Conservation (phyloP, 2,113 vertebrate genomes). For the Cryptomyrus ogoouensis region DNA sequence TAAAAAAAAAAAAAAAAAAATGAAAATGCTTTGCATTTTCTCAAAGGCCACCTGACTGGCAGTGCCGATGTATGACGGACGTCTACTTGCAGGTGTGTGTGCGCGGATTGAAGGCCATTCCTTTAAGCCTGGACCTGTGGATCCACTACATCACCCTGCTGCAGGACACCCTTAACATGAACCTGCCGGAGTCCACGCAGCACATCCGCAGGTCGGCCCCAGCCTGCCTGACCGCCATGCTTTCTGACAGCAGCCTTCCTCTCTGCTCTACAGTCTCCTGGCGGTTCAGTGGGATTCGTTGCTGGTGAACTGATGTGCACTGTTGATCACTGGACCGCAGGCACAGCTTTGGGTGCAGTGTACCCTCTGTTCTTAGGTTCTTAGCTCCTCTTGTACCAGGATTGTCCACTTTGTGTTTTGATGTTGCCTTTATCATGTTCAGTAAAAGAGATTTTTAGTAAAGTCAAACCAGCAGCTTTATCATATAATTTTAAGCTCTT, state of each 20-base stretch:
- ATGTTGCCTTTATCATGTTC: neutral
- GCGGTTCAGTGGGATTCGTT: neutral
- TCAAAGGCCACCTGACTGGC: neutral
- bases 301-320: neutral
- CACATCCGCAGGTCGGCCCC: constrained; percentile 63
- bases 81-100: constrained; percentile 60
- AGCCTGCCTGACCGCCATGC: neutral
- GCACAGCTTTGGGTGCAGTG: neutral
- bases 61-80: neutral
- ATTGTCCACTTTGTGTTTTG: too few relatives aligned
- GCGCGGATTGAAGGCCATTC: constrained; percentile 66
- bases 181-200: constrained; percentile 56
- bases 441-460: neutral
- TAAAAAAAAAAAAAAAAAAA: neutral
- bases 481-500: neutral
- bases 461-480: neutral
- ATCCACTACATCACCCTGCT: constrained; percentile 75
- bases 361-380: neutral
- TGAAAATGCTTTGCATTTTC: neutral
- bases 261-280: neutral
- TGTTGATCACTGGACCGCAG: neutral
- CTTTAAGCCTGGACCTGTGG: constrained; percentile 76
- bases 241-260: neutral
- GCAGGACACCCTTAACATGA: constrained; percentile 67
- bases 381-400: neutral